These are phyloP conservation scores for Hydrotaea cyrtoneurina DNA, from an alignment of 2,888 invertebrate genomes.

Conservation along the genomic window DNA sequence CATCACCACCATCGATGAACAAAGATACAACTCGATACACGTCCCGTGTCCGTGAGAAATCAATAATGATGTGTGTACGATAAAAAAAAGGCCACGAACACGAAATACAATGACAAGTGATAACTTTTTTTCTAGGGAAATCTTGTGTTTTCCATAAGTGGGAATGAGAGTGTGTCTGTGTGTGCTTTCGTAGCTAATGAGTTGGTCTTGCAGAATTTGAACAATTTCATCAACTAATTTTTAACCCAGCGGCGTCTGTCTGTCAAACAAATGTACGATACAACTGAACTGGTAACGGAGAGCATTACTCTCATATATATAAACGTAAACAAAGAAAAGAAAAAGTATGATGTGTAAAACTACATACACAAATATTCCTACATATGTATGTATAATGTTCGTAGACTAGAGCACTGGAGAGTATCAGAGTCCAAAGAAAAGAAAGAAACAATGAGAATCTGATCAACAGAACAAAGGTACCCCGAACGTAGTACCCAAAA, in stretches of 20 bases:
- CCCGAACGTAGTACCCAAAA: background rate
- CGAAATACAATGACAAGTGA: background rate
- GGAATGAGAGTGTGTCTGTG: background rate
- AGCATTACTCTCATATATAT: constrained; percentile 18
- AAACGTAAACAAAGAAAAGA: constrained; percentile 60
- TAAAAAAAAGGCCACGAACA: constrained; percentile 32
- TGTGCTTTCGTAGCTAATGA: background rate
- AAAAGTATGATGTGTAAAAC: constrained; percentile 20
- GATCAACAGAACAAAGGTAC: background rate
- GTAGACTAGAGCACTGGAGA: constrained; percentile 26
- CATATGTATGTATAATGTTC: no score
- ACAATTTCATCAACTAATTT: background rate
- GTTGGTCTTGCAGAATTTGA: background rate
- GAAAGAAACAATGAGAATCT: background rate
- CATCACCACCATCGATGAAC: background rate
- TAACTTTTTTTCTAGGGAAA: background rate
- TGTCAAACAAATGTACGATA: background rate
- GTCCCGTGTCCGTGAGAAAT: constrained; percentile 11
- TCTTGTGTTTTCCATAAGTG: constrained; percentile 3
- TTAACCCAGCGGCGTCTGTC: constrained; percentile 4
- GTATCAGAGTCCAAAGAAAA: constrained; percentile 1
- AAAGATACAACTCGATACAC: constrained; percentile 25
- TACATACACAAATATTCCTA: background rate
- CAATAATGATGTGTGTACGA: constrained; percentile 18
- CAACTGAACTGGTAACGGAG: constrained; percentile 13